Evolutionary conservation across 2,888 invertebrate genomes (phyloP).

Genomic region (Tanaodytes sp.): DNA sequence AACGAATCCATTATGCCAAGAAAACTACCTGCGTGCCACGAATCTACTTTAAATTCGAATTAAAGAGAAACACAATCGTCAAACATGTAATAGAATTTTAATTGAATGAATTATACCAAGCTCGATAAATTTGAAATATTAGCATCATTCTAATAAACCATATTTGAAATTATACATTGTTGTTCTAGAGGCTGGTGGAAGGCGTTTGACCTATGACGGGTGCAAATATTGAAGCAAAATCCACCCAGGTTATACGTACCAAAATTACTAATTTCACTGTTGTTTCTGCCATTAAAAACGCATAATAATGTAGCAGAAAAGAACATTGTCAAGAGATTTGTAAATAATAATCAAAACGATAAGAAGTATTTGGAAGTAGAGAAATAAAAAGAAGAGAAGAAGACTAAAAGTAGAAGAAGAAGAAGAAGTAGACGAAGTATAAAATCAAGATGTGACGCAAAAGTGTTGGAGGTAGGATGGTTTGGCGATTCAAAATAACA

Average conservation of each 20-base stretch:
- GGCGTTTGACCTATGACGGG: constrained; percentile 23
- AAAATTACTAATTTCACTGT: constrained; percentile 20
- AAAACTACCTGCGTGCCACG: too few relatives aligned
- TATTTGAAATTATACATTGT: too few relatives aligned
- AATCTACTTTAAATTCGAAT: too few relatives aligned
- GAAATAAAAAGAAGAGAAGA: constrained; percentile 37
- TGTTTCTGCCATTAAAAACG: constrained; percentile 45
- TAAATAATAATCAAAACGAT: constrained; percentile 42
- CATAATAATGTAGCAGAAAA: constrained; percentile 46
- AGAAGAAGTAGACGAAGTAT: constrained; percentile 21
- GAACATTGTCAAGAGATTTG: constrained; percentile 44
- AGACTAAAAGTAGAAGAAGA: constrained; percentile 22
- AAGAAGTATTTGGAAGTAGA: too few relatives aligned
- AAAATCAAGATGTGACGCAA: constrained; percentile 33
- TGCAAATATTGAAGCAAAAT: constrained; percentile 48
- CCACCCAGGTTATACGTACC: constrained; percentile 43
- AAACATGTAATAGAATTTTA: too few relatives aligned
- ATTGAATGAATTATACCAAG: background rate
- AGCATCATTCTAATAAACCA: too few relatives aligned
- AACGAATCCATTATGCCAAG: too few relatives aligned
- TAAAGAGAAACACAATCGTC: too few relatives aligned
- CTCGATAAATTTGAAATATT: too few relatives aligned
- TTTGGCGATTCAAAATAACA: constrained; percentile 24
- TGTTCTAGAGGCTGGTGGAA: too few relatives aligned
- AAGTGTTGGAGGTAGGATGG: constrained; percentile 41